Base-by-base conservation (phyloP, 2,113 vertebrate genomes). In the Guaruba guarouba region DNA sequence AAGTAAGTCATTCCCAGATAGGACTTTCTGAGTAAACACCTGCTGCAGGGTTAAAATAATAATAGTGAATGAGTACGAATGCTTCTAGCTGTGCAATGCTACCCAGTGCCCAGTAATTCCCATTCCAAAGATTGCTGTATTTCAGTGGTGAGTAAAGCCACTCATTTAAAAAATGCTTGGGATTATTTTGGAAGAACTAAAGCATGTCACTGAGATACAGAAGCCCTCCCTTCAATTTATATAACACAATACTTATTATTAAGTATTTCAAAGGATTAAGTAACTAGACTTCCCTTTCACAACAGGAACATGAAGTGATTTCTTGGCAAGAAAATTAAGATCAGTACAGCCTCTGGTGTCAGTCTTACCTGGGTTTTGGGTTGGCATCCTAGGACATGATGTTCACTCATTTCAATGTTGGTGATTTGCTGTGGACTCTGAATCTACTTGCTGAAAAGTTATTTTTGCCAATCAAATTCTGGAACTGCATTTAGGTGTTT, bases 161-260 rank as follows among this genome's bases (percentile, higher is more conserved):
- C 29, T 96, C 44, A 93, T 91, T 94, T 86, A 28, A 24, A 49
- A 94, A 89, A 96, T 94, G 44, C 76, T 67, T 82, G 55, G 74
- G 52, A 92, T 95, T 87, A 44, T 94, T 96, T 62, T 49, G 77
- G 43, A 64, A 41, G 8, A n/a, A 37, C 27, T 80, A 93, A 37
- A 20, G 14, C 67, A 2, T 81, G 17, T 69, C 39, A 54, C 48
- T 8, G 10, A 71, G 61, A 67, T n/a, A 51, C 55, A 44, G 51
- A 92, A 84, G 95, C 88, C 57, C 67, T 83, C 74, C 55, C 55
- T 75, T 75, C 62, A 16, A 11, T 71, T 90, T 63, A 39, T 48
- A 13, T 27, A 82, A 61, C n/a, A 74, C 66, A 77, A 48, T 16
- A 15, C 29, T 79, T 84, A 51, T 14, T 39, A 41, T 20, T n/a